Base-by-base conservation (phyloP, 30 jellyfish, hydroid and myxozoan genomes). In the Sanderia malayensis region DNA sequence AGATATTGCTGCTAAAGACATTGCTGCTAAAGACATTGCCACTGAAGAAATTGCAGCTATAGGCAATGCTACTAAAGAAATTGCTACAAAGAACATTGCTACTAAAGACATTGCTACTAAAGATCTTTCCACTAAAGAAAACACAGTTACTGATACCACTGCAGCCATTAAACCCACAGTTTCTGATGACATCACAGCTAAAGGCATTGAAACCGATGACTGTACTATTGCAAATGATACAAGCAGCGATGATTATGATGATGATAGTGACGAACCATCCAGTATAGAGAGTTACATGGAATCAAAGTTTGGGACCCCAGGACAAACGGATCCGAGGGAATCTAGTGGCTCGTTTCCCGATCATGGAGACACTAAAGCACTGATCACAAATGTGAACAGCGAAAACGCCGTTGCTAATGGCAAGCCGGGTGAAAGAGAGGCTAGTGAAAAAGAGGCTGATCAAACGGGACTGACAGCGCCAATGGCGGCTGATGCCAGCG, bases 281-380 rank as follows among this genome's bases (percentile, higher is more conserved):
- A 71, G 83, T 22, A 71, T 71, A 58, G 83, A 71, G 32, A 44
- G 83, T 27, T 71, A 31, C n/a, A 71, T 71, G 83, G 71, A 47
- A 1, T 47, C 33, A 3, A 44, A 32, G 13, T 18, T 13, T 17
- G 79, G 64, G 44, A 67, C 20, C 11, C 33, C 8, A 24, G 19
- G 8, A 0, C 22, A 44, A 20, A 18, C 37, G 10, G 15, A 23
- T 8, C 44, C 64, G 34, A 24, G 61, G 31, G 59, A 21, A 4
- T 30, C 59, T 31, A 28, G 11, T 28, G 28, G n/a, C 4, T 63
- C 58, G 7, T 17, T 41, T 25, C 31, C 25, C 3, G 2, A 11
- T 15, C 30, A 21, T 22, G 47, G 25, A 21, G 68, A 52, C 68
- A 25, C 9, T 46, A 31, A 19, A n/a, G 30, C 47, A 44, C 11